Conservation (phyloP, 2,797 vertebrate species). For the Pangasius sanitwongsei region DNA sequence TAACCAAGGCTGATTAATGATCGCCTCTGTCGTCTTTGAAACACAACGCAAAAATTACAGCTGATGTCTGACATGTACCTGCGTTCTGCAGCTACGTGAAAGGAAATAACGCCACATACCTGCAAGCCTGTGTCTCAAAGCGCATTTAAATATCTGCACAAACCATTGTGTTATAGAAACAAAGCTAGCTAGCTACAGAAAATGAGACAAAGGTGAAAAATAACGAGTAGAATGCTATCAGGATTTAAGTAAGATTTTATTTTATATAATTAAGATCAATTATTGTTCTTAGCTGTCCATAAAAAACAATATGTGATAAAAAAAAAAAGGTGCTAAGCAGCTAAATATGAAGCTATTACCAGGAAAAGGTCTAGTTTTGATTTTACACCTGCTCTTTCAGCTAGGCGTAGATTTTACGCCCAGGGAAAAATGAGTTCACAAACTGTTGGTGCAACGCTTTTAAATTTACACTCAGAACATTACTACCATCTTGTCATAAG, state of each 20-base stretch:
- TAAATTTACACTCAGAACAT: background rate
- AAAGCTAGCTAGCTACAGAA: background rate
- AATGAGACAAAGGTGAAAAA: background rate
- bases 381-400: background rate
- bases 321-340: background rate
- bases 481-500: background rate
- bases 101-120: background rate
- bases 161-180: background rate
- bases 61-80: background rate
- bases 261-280: background rate
- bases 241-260: background rate
- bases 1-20: background rate
- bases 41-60: background rate
- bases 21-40: background rate
- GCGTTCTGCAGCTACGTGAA: background rate
- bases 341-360: background rate
- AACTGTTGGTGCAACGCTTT: background rate
- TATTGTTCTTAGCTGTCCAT: background rate
- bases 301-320: background rate
- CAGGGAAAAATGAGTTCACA: background rate
- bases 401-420: background rate
- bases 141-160: background rate
- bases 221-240: background rate
- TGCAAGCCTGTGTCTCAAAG: constrained; percentile 24
- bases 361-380: background rate